Conservation (phyloP, 2,797 vertebrate species). For the Rhabdophis nuchalis region DNA sequence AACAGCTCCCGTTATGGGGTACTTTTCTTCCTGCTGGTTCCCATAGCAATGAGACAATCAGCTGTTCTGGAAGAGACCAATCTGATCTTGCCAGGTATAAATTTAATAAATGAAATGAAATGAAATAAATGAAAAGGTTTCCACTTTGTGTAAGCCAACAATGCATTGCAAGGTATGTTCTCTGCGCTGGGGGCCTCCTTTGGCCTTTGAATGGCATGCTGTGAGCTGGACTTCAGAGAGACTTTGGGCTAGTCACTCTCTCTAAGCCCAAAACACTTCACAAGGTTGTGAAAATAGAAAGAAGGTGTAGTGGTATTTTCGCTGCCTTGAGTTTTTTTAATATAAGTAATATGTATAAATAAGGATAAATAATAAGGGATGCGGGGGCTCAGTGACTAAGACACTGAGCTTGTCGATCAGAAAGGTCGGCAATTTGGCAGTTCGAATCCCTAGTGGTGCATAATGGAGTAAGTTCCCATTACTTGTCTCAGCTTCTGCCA, state of each 20-base stretch:
- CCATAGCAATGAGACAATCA: slow-evolving; percentile 38
- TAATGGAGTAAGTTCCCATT: too few species aligned
- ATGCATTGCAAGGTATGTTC: not conserved
- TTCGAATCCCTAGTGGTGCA: too few species aligned
- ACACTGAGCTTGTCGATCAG: too few species aligned
- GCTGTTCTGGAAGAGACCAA: slow-evolving; percentile 34
- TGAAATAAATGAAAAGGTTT: not conserved
- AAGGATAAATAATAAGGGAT: not conserved
- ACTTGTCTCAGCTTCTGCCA: too few species aligned
- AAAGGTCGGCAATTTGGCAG: too few species aligned
- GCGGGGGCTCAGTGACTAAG: too few species aligned
- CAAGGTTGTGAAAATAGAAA: not conserved
- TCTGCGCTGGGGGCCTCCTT: not conserved
- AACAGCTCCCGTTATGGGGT: slow-evolving; percentile 12
- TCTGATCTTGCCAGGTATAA: slow-evolving; percentile 1
- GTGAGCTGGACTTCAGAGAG: not conserved
- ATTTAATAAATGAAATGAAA: not conserved
- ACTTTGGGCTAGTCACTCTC: not conserved
- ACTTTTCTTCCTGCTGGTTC: slow-evolving; percentile 41
- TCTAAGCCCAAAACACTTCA: not conserved
- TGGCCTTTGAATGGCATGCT: not conserved
- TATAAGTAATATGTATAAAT: not conserved
- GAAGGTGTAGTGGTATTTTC: not conserved
- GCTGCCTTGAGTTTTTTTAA: not conserved
- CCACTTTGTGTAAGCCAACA: not conserved